Evolutionary conservation across 53 echinoderm and acorn worm genomes (phyloP), one percentile per base, ranked within the genome.

Genomic region (Arbacia lixula): DNA sequence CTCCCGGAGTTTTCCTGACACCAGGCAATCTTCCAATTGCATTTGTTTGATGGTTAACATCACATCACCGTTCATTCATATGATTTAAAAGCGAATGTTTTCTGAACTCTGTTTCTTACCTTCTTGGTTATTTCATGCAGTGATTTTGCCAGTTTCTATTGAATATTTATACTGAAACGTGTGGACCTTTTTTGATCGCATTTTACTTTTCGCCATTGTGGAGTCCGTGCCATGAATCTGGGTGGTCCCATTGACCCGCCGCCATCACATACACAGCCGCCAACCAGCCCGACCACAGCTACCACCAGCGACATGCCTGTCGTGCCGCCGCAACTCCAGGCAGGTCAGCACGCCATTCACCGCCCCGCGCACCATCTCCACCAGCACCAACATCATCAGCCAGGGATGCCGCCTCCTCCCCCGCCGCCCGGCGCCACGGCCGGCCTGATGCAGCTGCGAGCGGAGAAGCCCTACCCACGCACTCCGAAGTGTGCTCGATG

Each of bases 401-500:
- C 64, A 16, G 64, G 64, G 6, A 64, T 63, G 64, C 64, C 65
- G 49, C 91, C 42, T 9, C 87, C 84, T 14, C 84, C 54, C 12
- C 84, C 53, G n/a, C 76, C 60, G 49, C 27, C 73, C 17, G 29
- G 67, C 28, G 66, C 53, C 25, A 63, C 56, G 9, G 82, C 88
- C 22, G 71, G 53, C 9, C 73, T 76, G 2, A 53, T 74, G 25
- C 73, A 89, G n/a, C 89, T 99, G n/a, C 84, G 99, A 25, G 76
- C 99, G 30, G 99, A 99, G 60, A 99, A 99, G 67, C 99, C 99
- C 12, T 99, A 99, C 92, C 99, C 99, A 9, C 92, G 99, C 46
- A 99, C 99, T 35, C 99, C 99, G 28, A 99, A 99, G 60, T 98
- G 99, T 36, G 99, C 99, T 74, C 94, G 99, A 33, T 98, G 99